phyloP scores from a whole-genome alignment of 1,140 invertebrate species.

The Araneus ventricosus region DNA sequence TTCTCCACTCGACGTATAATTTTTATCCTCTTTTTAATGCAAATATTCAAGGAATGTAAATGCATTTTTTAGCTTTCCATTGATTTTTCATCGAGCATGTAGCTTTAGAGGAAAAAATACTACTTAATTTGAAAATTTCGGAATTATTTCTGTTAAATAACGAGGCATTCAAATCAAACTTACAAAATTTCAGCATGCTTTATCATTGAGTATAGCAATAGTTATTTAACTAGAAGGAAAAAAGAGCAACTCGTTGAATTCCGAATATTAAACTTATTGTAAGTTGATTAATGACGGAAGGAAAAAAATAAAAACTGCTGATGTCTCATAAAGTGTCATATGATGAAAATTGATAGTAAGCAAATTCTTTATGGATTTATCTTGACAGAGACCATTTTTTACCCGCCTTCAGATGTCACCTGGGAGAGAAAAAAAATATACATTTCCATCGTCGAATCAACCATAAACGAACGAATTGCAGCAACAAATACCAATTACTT shows the following conservation, averaged over 20 bases:
- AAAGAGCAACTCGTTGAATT: background rate
- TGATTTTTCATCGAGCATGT: too few species aligned
- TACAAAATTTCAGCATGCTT: background rate
- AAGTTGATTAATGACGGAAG: constrained; percentile 48
- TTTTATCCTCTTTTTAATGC: too few species aligned
- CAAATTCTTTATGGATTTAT: constrained; percentile 53
- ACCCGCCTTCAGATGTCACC: background rate
- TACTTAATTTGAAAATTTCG: too few species aligned
- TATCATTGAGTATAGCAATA: background rate
- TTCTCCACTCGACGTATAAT: too few species aligned
- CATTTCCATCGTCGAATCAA: too few species aligned
- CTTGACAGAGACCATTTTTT: constrained; percentile 8
- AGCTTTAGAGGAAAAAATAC: too few species aligned
- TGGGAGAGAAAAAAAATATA: constrained; percentile 21
- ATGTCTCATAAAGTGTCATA: constrained; percentile 23
- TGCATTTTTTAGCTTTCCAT: too few species aligned
- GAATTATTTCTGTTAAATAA: background rate
- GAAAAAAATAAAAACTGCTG: background rate
- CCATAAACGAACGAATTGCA: too few species aligned
- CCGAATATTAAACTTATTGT: constrained; percentile 13
- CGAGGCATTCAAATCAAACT: background rate
- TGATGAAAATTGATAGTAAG: constrained; percentile 46
- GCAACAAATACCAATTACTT: background rate
- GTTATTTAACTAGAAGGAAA: background rate
- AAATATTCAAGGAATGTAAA: too few species aligned